Percentiles rank a stretch among this genome's conserved stretches.
phyloP scores from a whole-genome alignment of 1,140 invertebrate genomes.

The Luehdorfia chinensis region DNA sequence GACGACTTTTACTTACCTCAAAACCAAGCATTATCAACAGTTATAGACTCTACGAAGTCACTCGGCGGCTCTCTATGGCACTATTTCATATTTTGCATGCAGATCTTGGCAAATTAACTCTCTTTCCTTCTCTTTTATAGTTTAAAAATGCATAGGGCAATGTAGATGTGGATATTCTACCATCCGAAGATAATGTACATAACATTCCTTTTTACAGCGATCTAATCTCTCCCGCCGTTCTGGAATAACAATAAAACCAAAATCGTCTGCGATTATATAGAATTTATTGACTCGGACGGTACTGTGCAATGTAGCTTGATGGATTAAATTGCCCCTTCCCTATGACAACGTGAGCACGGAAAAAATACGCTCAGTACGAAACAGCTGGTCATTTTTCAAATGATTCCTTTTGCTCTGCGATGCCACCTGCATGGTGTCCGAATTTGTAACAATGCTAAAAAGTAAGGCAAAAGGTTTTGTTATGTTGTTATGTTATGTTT shows the following conservation, averaged over 20 bases:
- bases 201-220: conserved; percentile 21
- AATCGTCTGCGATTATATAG: conserved; percentile 65
- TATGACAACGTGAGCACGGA: conserved; percentile 76
- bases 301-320: conserved; percentile 66
- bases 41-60: no score
- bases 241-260: conserved; percentile 67
- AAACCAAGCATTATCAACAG: no score
- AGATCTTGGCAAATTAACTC: no score
- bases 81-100: no score
- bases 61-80: no score
- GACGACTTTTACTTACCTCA: no score
- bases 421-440: conserved; percentile 59
- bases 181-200: no score
- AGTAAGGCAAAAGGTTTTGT: no score
- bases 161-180: no score
- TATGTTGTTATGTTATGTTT: no score
- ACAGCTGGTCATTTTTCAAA: conserved; percentile 78
- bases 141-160: no score
- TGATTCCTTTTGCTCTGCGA: conserved; percentile 71
- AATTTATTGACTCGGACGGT: conserved; percentile 67
- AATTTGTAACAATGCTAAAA: conserved; percentile 28
- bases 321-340: conserved; percentile 78
- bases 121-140: no score
- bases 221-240: conserved; percentile 52
- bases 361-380: conserved; percentile 75